Conservation (phyloP, 1,140 invertebrate species). For the Ips typographus region DNA sequence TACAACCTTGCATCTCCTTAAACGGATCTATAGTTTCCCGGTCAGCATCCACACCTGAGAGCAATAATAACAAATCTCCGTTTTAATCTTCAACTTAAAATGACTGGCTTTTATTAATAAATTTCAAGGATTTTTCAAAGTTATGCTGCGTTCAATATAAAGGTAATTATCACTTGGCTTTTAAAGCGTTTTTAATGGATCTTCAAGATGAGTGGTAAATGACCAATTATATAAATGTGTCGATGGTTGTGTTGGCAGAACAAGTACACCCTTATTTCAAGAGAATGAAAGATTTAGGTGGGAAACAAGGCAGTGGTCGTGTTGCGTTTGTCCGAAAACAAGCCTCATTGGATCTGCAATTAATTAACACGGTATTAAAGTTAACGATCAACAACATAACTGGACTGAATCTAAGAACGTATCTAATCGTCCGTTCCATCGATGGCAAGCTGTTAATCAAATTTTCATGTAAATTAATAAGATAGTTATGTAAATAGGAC, state of each 20-base stretch:
- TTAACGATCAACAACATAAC: conserved; percentile 7
- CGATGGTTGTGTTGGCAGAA: neutral
- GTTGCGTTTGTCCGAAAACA: too few species aligned
- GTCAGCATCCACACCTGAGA: neutral
- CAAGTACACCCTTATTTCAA: neutral
- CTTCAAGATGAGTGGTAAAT: neutral
- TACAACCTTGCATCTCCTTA: conserved; percentile 1
- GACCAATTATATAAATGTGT: neutral
- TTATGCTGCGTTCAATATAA: neutral
- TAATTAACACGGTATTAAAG: neutral
- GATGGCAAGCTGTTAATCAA: conserved; percentile 11
- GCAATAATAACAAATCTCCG: conserved; percentile 4
- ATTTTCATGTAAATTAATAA: conserved; percentile 10
- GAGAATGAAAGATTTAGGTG: too few species aligned
- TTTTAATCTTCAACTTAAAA: neutral
- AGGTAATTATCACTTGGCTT: neutral
- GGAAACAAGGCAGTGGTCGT: too few species aligned
- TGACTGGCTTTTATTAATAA: conserved; percentile 1
- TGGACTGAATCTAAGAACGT: conserved; percentile 7
- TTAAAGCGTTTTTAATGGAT: neutral
- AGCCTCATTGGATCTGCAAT: too few species aligned
- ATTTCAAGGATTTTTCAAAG: neutral
- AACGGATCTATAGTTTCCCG: neutral
- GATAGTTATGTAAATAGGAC: conserved; percentile 7
- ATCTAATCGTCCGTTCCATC: conserved; percentile 3